These are phyloP conservation scores for Hypsopygia costalis DNA, from an alignment of 2,888 invertebrate species.

Conservation along the genomic window DNA sequence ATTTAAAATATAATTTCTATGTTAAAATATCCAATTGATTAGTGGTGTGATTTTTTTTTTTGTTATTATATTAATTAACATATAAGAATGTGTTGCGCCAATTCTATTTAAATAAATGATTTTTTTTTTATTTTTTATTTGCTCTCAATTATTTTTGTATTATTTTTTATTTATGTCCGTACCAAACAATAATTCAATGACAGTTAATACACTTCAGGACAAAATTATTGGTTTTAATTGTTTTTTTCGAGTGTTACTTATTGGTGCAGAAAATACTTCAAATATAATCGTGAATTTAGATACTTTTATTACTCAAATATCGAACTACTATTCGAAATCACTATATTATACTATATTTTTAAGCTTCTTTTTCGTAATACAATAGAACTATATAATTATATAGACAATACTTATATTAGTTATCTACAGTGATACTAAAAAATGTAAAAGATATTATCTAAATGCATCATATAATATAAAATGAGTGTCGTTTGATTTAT, in stretches of 20 bases:
- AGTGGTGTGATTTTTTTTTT: neutral
- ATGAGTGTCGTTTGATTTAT: too few species aligned
- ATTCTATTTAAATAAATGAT: too few species aligned
- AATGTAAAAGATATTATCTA: too few species aligned
- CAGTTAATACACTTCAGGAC: constrained; percentile 13
- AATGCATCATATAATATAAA: too few species aligned
- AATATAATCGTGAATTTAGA: constrained; percentile 16
- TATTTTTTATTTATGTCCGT: constrained; percentile 2
- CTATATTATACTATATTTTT: neutral
- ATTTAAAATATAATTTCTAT: neutral
- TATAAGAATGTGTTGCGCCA: neutral
- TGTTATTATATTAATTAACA: neutral
- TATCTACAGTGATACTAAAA: too few species aligned
- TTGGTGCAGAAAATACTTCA: constrained; percentile 16
- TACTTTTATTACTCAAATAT: neutral
- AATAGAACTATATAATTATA: constrained; percentile 1
- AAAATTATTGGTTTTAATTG: constrained; percentile 12
- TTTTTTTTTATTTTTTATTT: neutral
- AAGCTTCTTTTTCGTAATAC: neutral
- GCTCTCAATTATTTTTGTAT: too few species aligned
- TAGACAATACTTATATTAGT: constrained; percentile 2
- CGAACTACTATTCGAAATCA: constrained; percentile 6
- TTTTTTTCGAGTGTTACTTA: constrained; percentile 11
- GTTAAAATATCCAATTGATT: neutral
- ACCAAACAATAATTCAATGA: constrained; percentile 7